These are phyloP conservation scores for Momotus momota DNA, from an alignment of 2,797 vertebrate species.

Conservation along the genomic window DNA sequence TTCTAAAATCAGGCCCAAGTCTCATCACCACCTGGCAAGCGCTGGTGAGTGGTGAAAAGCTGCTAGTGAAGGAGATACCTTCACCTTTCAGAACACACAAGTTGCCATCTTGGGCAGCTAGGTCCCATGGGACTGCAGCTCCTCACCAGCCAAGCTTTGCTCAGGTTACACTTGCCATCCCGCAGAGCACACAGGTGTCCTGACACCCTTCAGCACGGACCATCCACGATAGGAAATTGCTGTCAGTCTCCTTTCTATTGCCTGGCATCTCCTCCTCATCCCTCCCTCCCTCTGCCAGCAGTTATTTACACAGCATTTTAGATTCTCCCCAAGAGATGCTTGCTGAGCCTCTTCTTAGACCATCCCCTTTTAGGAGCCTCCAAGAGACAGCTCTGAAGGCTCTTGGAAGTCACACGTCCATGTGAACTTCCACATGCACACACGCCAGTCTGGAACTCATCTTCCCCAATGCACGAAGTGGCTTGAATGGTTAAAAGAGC, in stretches of 20 bases:
- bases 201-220: not conserved
- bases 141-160: not conserved
- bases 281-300: not conserved
- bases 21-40: not conserved
- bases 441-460: not conserved
- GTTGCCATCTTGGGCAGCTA: not conserved
- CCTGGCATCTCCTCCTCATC: not conserved
- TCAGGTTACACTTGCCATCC: not conserved
- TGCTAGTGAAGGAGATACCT: not conserved
- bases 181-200: not conserved
- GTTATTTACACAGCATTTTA: not conserved
- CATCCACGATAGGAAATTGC: not conserved
- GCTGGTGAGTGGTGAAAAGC: not conserved
- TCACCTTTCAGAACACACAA: not conserved
- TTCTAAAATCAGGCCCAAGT: not conserved
- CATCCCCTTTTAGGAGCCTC: not conserved
- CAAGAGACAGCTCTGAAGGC: not conserved
- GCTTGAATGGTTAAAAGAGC: not conserved
- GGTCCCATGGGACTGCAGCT: not conserved
- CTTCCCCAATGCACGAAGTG: not conserved
- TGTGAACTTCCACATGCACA: not conserved
- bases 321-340: not conserved
- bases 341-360: not conserved
- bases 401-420: not conserved
- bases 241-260: not conserved